Evolutionary conservation across 2,888 invertebrate species (phyloP), one percentile per base, ranked within the genome.

Genomic region (Autographa gamma): DNA sequence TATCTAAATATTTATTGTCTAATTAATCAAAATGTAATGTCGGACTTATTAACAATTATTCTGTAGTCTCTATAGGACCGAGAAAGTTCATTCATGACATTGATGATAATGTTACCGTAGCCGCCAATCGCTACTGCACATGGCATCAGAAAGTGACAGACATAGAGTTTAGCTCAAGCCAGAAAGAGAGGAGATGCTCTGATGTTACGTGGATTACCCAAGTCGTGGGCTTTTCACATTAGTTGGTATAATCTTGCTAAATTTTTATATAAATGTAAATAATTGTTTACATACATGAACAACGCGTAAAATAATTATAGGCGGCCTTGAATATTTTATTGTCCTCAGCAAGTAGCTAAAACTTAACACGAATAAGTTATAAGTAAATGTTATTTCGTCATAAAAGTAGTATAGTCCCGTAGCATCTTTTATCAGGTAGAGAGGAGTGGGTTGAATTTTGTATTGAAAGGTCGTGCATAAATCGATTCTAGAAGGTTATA

Each of bases 111-210:
- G 69, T 69, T 65, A 72, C 73, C 65, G 77, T 72, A 76, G 77
- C 81, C 81, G 81, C 95, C 93, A 93, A 93, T 94, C 90, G 85
- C 77, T 72, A 77, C 65, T 82, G 86, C 90, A 94, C 95, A 95
- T 90, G 91, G 85, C 92, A 93, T 88, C 74, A 88, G 89, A 93
- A 71, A 77, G 91, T 88, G 90, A 93, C 41, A 76, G 32, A 80
- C 68, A 88, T 90, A 91, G 52, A 41, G 41, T 60, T 52, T 41
- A 11, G 4, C 0, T 3, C 66, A 68, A 18, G 79, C 71, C 14
- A 63, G 80, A 91, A 77, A 80, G 86, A 85, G 85, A 89, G 31
- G 79, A 59, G 58, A 48, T 77, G 63, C n/a, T 66, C 54, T 61
- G 63, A 61, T 79, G 52, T 74, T 85, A 89, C 89, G 89, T 89